Evolutionary conservation across 2,888 invertebrate genomes (phyloP), one percentile per base, ranked within the genome.

Genomic region (Scaptomyza cyrtandrae): DNA sequence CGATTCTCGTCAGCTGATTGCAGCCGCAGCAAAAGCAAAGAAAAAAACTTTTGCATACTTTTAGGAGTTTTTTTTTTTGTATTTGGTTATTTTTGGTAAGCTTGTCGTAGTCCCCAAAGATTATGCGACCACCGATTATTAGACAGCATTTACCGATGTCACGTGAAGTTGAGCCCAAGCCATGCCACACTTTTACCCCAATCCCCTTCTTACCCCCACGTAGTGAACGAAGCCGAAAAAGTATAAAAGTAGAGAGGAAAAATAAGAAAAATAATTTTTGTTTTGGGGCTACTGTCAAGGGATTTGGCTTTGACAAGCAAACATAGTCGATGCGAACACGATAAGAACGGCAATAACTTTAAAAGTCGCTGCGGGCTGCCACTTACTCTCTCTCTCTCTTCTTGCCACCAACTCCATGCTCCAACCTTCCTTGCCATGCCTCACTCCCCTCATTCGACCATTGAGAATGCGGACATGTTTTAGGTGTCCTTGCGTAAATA

Each of bases 311-410:
- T 71, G 76, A 74, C 78, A 76, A 54, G 76, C 65, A 35, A 60
- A 68, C 73, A 53, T 61, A 49, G 58, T 43, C 62, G 78, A 69
- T 74, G 69, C 60, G 61, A 75, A 45, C 41, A 41, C 55, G 80
- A 80, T 80, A 80, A 80, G 85, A 61, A 68, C 53, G 80, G 86
- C 86, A 82, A 82, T 82, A 82, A 86, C 86, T 82, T 82, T 82
- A 72, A 72, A 83, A 86, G 86, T 74, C 78, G 84, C 81, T 83
- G 78, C 66, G 64, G 84, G 81, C 81, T 63, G 59, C 56, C 46
- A 33, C 31, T 24, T 39, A n/a, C 16, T 6, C 16, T 0, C 33
- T 6, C 27, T 11, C 35, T 24, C 27, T 48, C 24, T 5, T 0
- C 24, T 24, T 24, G 24, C 24, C 24, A 24, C 24, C 3, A 24